Evolutionary conservation across 2,888 invertebrate species (phyloP), one percentile per base, ranked within the genome.

Genomic region (Calameuta filiformis): DNA sequence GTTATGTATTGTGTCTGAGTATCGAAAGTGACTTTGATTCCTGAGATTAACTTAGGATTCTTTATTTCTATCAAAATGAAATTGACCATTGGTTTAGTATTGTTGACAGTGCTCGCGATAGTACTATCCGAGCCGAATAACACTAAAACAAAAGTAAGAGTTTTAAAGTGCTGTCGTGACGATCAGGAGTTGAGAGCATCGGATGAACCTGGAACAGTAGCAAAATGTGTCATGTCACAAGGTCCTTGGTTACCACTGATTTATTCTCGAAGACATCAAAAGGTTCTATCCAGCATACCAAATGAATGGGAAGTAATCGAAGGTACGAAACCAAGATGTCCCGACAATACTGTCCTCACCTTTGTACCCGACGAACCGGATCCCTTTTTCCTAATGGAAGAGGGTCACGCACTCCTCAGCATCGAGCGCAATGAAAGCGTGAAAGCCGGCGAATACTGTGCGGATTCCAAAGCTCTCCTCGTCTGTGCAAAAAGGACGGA

Each of bases 381-480:
- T 85, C 92, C 87, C 31, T 94, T 93, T 85, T 88, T 95, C 71
- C 90, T 95, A n/a, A 93, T 95, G 80, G 94, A 94, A 83, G 95
- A 94, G 89, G 97, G 95, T 0, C 94, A 94, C 12, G 92, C 95
- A 78, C 92, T 93, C 85, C 89, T 95, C 80, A 92, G 94, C 0
- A 93, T 93, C 11, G 81, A 84, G 77, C 92, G 92, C 74, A 87
- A 88, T 0, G 84, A 88, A 1, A 84, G 91, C 0, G 90, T 95
- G 79, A 92, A 94, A 11, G 94, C 95, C 0, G 89, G 90, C 1
- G 93, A 94, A 69, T 96, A 94, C 90, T 97, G 97, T 90, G 93
- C 95, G 71, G 96, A 96, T 89, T 92, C 93, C 68, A 92, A 92
- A 31, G 94, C 93, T 3, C 94, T 95, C 12, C 91, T 96, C 6